These are phyloP conservation scores for Puntigrus tetrazona DNA, from an alignment of 2,113 vertebrate species.

Conservation along the genomic window DNA sequence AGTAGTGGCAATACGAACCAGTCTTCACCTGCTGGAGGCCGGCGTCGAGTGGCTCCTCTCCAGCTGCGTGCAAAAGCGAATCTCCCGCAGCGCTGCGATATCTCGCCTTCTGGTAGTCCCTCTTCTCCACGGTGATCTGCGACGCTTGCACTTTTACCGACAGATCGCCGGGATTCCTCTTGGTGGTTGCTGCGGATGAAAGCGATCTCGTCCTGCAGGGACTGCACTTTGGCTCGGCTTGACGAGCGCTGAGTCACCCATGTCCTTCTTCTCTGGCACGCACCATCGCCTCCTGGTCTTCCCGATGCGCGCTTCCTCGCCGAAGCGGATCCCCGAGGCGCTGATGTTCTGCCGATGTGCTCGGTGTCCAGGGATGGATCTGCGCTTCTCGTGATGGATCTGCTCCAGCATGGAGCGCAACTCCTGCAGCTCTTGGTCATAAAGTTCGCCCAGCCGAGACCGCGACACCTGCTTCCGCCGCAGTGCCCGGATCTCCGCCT, in stretches of 20 bases:
- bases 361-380: constrained; percentile 91
- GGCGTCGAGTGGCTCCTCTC: constrained; percentile 96
- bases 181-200: constrained; percentile 95
- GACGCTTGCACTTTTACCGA: constrained; percentile 93
- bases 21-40: constrained; percentile 94
- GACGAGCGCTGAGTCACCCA: constrained; percentile 83
- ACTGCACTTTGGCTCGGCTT: constrained; percentile 94
- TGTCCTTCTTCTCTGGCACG: constrained; percentile 91
- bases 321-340: constrained; percentile 90
- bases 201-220: constrained; percentile 93
- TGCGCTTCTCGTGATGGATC: constrained; percentile 93
- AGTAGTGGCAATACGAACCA: constrained; percentile 93
- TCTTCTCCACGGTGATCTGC: constrained; percentile 89
- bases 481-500: constrained; percentile 93
- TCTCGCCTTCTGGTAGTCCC: constrained; percentile 91
- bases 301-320: constrained; percentile 91
- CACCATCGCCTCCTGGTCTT: constrained; percentile 90
- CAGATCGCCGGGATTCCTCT: constrained; percentile 93
- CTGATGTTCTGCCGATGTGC: constrained; percentile 95
- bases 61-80: constrained; percentile 94
- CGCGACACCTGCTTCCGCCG: constrained; percentile 90
- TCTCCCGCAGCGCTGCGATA: constrained; percentile 95
- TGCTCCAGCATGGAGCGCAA: constrained; percentile 87
- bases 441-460: constrained; percentile 87
- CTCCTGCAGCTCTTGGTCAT: constrained; percentile 94